Evolutionary conservation across 2,888 invertebrate species (phyloP).

Genomic region (Erebia palarica): DNA sequence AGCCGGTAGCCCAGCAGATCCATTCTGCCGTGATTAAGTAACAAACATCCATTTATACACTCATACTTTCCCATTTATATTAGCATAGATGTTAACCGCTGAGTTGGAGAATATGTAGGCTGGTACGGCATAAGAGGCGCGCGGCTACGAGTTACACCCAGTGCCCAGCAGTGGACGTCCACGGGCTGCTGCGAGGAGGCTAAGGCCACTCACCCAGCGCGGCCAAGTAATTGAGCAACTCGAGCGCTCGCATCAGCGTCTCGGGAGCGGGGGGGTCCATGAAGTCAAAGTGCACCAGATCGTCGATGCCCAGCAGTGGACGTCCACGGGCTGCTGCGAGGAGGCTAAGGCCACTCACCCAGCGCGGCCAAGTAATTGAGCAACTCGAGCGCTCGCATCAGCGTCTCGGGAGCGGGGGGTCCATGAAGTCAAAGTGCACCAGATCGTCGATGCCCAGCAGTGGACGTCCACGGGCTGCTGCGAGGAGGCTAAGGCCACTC

Average conservation of each 20-base stretch:
- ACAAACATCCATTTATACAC: too few species aligned
- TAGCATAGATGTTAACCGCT: too few species aligned
- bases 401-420: conserved; percentile 99
- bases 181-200: neutral
- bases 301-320: conserved; percentile 97
- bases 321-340: neutral
- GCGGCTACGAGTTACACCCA: too few species aligned
- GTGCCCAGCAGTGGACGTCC: neutral
- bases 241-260: conserved; percentile 98
- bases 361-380: conserved; percentile 98
- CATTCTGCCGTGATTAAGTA: too few species aligned
- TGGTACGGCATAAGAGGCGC: too few species aligned
- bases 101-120: too few species aligned
- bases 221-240: conserved; percentile 97
- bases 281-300: conserved; percentile 99
- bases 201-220: conserved; percentile 84
- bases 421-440: conserved; percentile 99
- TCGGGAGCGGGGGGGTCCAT: conserved; percentile 99
- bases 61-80: too few species aligned
- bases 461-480: neutral
- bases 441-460: conserved; percentile 87
- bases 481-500: conserved; percentile 42
- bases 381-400: conserved; percentile 98
- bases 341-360: conserved; percentile 55
- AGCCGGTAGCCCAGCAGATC: too few species aligned